Base-by-base conservation (phyloP, 2,113 vertebrate genomes). In the Alouatta palliata region DNA sequence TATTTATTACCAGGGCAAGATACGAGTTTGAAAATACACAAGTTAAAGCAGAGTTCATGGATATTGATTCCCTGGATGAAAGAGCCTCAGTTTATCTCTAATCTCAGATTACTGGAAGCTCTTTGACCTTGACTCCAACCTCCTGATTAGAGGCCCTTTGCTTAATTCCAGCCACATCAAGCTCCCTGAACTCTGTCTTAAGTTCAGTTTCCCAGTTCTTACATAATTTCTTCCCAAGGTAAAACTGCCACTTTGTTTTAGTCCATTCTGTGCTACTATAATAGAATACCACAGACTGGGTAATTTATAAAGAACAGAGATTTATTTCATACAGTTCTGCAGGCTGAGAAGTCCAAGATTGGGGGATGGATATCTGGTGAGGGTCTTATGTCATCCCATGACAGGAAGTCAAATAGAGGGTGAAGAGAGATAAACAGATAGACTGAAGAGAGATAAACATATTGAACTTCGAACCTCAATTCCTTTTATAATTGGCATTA, bases 81-180 rank as follows among this genome's bases (percentile, higher is more conserved):
- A 73, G 8, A 91, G 8, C 8, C 9, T 58, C 5, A 23, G 12
- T 43, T 81, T 91, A 37, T 9, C 10, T 47, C 37, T 75, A 43
- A 94, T 10, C 27, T 87, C 43, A 76, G 64, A 73, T 66, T 45
- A 92, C 1, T 61, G 25, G 4, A 90, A 35, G 6, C 35, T 87
- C 37, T 70, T 80, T 56, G 52, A 83, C 40, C 2, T 93, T 56
- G 85, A 35, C 13, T 21, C 52, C 23, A 79, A 71, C 49, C 30
- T 85, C 40, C n/a, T 14, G 21, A 14, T 79, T 23, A 94, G 56
- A 94, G 56, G 14, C 6, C 10, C 37, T 45, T 91, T 64, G 35
- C 17, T 93, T 79, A 91, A 93, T 83, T 91, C 10, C 16, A 82
- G 52, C 19, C 45, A 82, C 13, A 54, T 87, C 49, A 70, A 17